These are phyloP conservation scores for Drosophila prostipennis DNA, from an alignment of 2,888 invertebrate genomes.

Conservation along the genomic window DNA sequence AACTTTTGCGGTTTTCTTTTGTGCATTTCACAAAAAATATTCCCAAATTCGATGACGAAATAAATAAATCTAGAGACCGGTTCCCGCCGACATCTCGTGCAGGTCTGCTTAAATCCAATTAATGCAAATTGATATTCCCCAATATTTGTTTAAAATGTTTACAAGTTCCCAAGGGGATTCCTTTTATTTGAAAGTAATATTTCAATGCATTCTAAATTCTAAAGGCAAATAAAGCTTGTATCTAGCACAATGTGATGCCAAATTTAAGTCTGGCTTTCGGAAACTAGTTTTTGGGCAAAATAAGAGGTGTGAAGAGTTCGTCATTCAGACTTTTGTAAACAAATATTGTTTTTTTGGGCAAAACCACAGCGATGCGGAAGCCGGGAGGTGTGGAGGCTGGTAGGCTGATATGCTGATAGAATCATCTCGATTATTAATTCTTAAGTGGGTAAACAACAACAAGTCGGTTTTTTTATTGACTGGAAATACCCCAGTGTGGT, in stretches of 20 bases:
- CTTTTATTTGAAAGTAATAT: conserved; percentile 18
- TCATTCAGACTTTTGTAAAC: conserved; percentile 27
- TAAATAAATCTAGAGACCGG: conserved; percentile 28
- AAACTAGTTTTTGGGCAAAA: conserved; percentile 8
- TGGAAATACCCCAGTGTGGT: conserved; percentile 57
- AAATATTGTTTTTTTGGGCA: conserved; percentile 26
- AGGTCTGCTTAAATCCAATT: conserved; percentile 6
- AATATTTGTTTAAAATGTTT: conserved; percentile 11
- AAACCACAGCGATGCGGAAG: conserved; percentile 34
- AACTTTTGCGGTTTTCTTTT: conserved; percentile 18
- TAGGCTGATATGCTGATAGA: conserved; percentile 13
- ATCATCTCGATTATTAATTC: conserved; percentile 13
- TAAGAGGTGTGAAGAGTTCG: conserved; percentile 22
- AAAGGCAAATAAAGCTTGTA: conserved; percentile 3
- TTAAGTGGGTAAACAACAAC: conserved; percentile 29
- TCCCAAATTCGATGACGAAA: conserved; percentile 29
- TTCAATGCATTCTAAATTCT: conserved; percentile 5
- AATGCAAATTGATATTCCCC: conserved; percentile 27
- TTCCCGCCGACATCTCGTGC: conserved; percentile 25
- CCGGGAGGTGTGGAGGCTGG: conserved; percentile 1
- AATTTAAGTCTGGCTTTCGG: not conserved
- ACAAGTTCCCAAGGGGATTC: conserved; percentile 23
- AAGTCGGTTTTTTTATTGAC: conserved; percentile 33
- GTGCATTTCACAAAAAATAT: conserved; percentile 11
- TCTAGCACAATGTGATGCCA: conserved; percentile 15